Base-by-base conservation (phyloP, 1,140 invertebrate species). In the Heliconius congener region DNA sequence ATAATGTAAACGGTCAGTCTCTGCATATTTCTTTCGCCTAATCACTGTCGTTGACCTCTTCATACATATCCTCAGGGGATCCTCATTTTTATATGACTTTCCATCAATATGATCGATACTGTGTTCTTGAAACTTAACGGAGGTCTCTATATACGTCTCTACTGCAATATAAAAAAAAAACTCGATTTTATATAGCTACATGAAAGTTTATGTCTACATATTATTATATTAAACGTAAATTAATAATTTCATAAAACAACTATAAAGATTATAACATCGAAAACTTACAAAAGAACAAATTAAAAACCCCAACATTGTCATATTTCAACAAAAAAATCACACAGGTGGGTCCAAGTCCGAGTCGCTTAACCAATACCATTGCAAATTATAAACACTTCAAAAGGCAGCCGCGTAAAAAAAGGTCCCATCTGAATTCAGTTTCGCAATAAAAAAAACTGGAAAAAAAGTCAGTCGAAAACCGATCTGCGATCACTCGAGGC, bases 401-500 rank as follows among this genome's bases (percentile, higher is more conserved):
- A 80, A 78, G 79, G 52, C 81, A 77, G 75, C 79, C 57, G 78
- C 76, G 76, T 77, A 73, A 80, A 82, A 81, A 83, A 84, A 79
- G 34, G 52, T 73, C 66, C 76, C 46, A 37, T 81, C 76, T 79
- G 78, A 82, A 81, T 82, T 82, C 80, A 79, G 78, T 84, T 84
- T 83, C 81, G 79, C 79, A 82, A 81, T 80, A 84, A 84, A 82
- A 82, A 81, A 82, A 81, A 52, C 50, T 52, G 16, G 18, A 52
- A 52, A 52, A 52, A 52, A 52, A 52, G 18, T 19, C 50, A 77
- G 81, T 82, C 82, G 85, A 80, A 85, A 85, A 78, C 82, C 83
- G 90, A 91, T 91, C 89, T 85, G 82, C 82, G 89, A 91, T 91
- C 89, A 91, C 88, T 91, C 89, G 89, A 88, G 88, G 87, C 86